A percentile compares a stretch with the other conserved stretches of the same genome.
These are phyloP conservation scores for Cichladusa arquata DNA, from an alignment of 2,113 vertebrate species.

Conservation along the genomic window DNA sequence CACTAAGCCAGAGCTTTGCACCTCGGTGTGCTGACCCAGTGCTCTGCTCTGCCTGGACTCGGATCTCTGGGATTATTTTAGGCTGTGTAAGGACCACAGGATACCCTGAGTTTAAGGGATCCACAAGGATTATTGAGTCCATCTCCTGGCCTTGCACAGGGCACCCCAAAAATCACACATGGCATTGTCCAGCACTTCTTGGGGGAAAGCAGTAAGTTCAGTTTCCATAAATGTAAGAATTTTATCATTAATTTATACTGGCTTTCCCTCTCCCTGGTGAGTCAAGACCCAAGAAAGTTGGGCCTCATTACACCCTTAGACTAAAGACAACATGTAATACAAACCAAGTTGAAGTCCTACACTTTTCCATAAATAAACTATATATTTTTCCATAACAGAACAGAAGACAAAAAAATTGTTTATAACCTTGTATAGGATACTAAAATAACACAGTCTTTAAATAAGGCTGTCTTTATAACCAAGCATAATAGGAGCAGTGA, in stretches of 20 bases:
- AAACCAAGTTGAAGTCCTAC: not conserved
- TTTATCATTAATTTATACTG: not conserved
- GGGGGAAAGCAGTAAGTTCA: not conserved
- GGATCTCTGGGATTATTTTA: not conserved
- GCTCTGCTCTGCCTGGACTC: not conserved
- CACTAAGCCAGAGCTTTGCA: not conserved
- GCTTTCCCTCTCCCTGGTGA: not conserved
- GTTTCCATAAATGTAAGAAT: not conserved
- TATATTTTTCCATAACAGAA: not conserved
- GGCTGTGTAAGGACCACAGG: not conserved
- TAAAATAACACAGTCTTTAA: not conserved
- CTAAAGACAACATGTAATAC: not conserved
- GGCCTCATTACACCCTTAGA: not conserved
- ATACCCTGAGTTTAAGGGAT: not conserved
- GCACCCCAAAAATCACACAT: not conserved
- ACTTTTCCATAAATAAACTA: not conserved
- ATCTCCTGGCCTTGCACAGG: not conserved
- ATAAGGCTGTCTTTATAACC: not conserved
- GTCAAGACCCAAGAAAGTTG: not conserved
- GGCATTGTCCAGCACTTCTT: not conserved
- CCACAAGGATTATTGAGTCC: not conserved
- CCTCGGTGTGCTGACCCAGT: accelerated
- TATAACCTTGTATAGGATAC: not conserved
- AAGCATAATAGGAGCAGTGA: not conserved
- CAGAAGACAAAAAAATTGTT: not conserved